Base-by-base conservation (phyloP, 2,113 vertebrate species). In the Zosterops japonicus region DNA sequence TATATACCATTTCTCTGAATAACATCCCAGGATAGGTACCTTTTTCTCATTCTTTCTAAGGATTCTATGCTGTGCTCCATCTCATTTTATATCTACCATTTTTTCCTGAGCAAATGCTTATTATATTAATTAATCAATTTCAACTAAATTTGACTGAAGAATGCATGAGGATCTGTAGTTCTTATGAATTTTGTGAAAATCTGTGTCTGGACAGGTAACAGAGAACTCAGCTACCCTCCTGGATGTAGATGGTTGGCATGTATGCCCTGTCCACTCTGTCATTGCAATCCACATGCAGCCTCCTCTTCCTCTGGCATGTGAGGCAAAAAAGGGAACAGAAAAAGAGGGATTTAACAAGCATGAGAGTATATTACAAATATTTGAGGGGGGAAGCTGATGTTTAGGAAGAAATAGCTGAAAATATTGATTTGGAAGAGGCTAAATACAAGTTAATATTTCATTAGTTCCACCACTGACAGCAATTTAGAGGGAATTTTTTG, bases 331-430 rank as follows among this genome's bases (percentile, higher is more conserved):
- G 5, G 7, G 16, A 50, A 15, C 15, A 39, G 18, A 59, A 57
- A 57, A 16, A 56, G 18, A 20, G 19, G 20, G 8, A 60, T 27
- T 33, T 70, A 15, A 56, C 60, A 83, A 83, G 42, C 0, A 0
- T 33, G 12, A 9, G 44, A 55, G 20, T n/a, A 17, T 53, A 29
- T 14, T 53, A 13, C 28, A 63, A 61, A 46, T 61, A 16, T 16
- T 61, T 65, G 35, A 33, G 0, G 0, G 20, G 14, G 21, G 28
- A 29, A 77, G 46, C 8, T 35, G 12, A 49, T 3, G 2, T 11
- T 64, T 12, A 2, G 29, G 35, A 64, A 35, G 19, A 25, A 46
- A 44, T 56, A 83, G 12, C 18, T 83, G 49, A 44, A 69, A 29
- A 9, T 52, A 11, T 52, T 47, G 5, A 8, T 72, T 80, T 60